These are phyloP conservation scores for Cosmia pyralina DNA, from an alignment of 2,888 invertebrate genomes.

Conservation along the genomic window DNA sequence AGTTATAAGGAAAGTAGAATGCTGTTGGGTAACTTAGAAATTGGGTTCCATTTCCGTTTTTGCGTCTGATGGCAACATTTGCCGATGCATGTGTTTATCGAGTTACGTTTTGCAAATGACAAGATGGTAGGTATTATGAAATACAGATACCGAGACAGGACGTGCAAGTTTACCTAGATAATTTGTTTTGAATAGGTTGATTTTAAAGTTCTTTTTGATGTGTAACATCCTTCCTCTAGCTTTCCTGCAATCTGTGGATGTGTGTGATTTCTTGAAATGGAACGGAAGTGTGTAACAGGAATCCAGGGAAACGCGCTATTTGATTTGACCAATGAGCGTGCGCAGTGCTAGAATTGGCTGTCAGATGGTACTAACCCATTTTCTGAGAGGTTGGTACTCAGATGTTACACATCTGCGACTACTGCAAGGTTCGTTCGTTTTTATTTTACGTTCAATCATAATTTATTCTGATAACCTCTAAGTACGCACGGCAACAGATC, in stretches of 20 bases:
- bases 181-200: not conserved
- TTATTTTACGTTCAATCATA: not conserved
- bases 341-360: too few species aligned
- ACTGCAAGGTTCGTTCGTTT: too few species aligned
- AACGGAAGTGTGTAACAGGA: too few species aligned
- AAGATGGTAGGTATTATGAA: conserved; percentile 70
- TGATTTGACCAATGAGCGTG: too few species aligned
- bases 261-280: too few species aligned
- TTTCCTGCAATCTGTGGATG: too few species aligned
- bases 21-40: conserved; percentile 59
- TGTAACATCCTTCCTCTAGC: too few species aligned
- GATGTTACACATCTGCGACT: too few species aligned
- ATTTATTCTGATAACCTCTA: not conserved
- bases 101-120: conserved; percentile 71
- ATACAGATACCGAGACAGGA: conserved; percentile 68
- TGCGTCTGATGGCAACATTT: conserved; percentile 27
- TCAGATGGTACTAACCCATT: too few species aligned
- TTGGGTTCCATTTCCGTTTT: conserved; percentile 64
- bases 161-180: conserved; percentile 8
- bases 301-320: too few species aligned
- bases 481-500: too few species aligned
- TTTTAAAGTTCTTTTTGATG: not conserved
- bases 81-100: conserved; percentile 72
- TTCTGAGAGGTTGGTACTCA: too few species aligned
- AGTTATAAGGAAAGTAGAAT: conserved; percentile 55